phyloP scores from a whole-genome alignment of 2,113 vertebrate species.

The Gadus macrocephalus region DNA sequence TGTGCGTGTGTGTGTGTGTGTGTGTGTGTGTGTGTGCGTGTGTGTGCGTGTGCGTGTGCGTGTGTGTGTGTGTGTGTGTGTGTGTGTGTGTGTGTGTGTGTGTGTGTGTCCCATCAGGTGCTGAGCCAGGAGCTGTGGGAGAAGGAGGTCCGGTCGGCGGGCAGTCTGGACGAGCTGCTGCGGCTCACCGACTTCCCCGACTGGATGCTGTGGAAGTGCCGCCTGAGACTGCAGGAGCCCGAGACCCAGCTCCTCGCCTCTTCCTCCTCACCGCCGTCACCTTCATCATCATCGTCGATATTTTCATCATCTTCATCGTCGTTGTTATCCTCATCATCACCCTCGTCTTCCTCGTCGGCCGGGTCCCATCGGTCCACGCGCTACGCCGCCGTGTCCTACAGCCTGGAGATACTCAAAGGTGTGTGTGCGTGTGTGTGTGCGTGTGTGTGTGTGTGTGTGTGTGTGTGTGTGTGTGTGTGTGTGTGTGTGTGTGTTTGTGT shows the following conservation, averaged over 20 bases:
- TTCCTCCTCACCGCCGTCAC: background rate
- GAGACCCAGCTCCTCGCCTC: slow-evolving; percentile 36
- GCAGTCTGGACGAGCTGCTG: slow-evolving; percentile 88
- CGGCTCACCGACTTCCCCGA: slow-evolving; percentile 86
- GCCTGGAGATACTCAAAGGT: slow-evolving; percentile 92
- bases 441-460: background rate
- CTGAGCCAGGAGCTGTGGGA: slow-evolving; percentile 76
- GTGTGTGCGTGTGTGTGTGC: background rate
- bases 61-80: slow-evolving; percentile 5
- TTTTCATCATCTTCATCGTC: slow-evolving; percentile 44
- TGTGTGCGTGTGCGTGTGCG: too few relatives aligned
- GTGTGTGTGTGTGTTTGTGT: too few relatives aligned
- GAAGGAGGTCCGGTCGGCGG: slow-evolving; percentile 81
- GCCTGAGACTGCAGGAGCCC: slow-evolving; percentile 79
- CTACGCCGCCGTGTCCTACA: slow-evolving; percentile 89
- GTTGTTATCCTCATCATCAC: slow-evolving; percentile 41
- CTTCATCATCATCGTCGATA: slow-evolving; percentile 43
- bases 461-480: background rate
- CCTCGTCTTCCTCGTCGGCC: slow-evolving; percentile 15
- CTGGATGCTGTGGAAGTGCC: slow-evolving; percentile 94
- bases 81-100: background rate
- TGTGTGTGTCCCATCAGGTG: slow-evolving; percentile 38
- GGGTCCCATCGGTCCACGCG: slow-evolving; percentile 86
- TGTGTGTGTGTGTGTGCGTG: too few relatives aligned
- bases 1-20: background rate